These are phyloP conservation scores for Leptobrachium ailaonicum DNA, from an alignment of 2,113 vertebrate genomes.

Conservation along the genomic window DNA sequence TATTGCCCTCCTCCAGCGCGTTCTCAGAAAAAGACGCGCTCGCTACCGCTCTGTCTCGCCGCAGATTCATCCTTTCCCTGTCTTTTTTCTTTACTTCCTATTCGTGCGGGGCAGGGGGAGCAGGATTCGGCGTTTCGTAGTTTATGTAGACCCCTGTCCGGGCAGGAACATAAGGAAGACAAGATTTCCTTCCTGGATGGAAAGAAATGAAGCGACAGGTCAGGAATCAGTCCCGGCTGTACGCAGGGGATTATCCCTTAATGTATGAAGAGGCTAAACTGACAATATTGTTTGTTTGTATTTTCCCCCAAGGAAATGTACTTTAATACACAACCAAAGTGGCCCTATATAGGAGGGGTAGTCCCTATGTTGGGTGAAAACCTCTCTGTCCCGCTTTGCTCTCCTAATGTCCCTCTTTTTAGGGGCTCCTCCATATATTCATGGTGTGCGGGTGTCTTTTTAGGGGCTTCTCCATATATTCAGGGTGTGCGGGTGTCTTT, in stretches of 20 bases:
- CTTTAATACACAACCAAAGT: no score
- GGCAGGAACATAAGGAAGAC: slow-evolving; percentile 26
- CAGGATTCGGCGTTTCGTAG: background rate
- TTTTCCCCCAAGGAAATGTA: no score
- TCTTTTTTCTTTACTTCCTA: background rate
- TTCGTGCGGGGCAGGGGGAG: background rate
- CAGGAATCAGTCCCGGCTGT: background rate
- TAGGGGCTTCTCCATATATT: no score
- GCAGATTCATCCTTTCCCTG: slow-evolving; percentile 3
- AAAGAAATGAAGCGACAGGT: background rate
- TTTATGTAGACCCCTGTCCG: no score
- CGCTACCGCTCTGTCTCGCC: background rate
- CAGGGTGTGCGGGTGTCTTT: no score
- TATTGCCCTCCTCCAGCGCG: background rate
- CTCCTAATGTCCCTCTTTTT: no score
- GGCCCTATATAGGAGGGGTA: no score
- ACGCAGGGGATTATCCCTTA: background rate
- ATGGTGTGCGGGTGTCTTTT: no score
- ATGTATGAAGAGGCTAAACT: background rate
- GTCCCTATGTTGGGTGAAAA: no score
- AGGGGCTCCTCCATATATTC: no score
- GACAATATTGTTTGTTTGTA: background rate
- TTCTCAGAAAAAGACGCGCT: background rate
- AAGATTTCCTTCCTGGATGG: slow-evolving; percentile 31
- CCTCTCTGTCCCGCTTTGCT: no score